Base-by-base conservation (phyloP, 37 sponge, comb jelly and placozoan species). In the Eunapius fragilis region DNA sequence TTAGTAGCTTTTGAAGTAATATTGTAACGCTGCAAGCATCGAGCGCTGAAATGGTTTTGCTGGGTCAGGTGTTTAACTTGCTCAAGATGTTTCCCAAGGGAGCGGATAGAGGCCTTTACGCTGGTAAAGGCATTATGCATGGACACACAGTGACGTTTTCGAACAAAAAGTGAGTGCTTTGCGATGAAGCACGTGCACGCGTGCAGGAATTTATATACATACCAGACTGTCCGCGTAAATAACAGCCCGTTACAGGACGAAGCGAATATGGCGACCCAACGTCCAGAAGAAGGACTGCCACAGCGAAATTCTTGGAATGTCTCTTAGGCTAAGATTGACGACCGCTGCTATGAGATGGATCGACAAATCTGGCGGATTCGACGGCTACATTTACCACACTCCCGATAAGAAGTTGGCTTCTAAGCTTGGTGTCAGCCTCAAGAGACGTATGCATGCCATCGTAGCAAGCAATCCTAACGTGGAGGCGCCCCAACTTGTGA, bases 211-310 rank as follows among this genome's bases (percentile, higher is more conserved):
- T 71, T 12, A 10, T 28, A 71, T 13, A 13, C 28, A n/a, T n/a
- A n/a, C n/a, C n/a, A n/a, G n/a, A n/a, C n/a, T n/a, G 28, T 13
- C 6, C 26, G 28, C 9, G 9, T 45, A 45, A 45, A 45, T 9
- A 45, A 45, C 47, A 45, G 7, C 47, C 47, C 47, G 34, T 71
- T 36, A 35, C 69, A 92, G 91, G 28, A 93, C 91, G 0, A 93
- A 93, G 80, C 74, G 89, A 67, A 41, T 38, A 27, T 96, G 96
- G 96, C 68, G 79, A 25, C 96, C 93, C 27, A 93, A 96, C 74
- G 84, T 91, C 10, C 91, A 93, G 69, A 87, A 87, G 81, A 48
- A 25, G 68, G 27, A 30, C 45, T 87, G 80, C 69, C 30, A 25
- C n/a, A 87, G 87, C 32, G 5, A 73, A 0, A 0, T 87, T 0